Percentiles rank a stretch among this genome's conserved stretches.
These are phyloP conservation scores for Podargus strigoides DNA, from an alignment of 2,797 vertebrate species.

Conservation along the genomic window DNA sequence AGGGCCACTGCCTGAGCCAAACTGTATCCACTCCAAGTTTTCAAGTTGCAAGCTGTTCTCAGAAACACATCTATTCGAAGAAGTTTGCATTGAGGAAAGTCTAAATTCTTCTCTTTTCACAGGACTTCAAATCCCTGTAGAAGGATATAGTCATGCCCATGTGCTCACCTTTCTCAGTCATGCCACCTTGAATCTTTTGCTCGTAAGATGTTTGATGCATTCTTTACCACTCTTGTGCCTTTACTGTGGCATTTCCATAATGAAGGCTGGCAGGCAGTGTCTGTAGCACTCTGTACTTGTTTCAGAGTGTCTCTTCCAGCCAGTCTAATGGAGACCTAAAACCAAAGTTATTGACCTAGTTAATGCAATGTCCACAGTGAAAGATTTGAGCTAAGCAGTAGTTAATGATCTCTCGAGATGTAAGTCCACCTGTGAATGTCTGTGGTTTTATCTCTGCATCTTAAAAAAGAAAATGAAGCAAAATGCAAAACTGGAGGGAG, in stretches of 20 bases:
- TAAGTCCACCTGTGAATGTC: not conserved
- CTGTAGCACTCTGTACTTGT: not conserved
- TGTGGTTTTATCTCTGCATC: not conserved
- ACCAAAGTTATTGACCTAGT: not conserved
- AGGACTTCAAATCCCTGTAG: not conserved
- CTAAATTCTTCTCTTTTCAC: not conserved
- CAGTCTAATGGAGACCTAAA: not conserved
- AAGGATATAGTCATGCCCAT: not conserved
- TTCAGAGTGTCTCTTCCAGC: not conserved
- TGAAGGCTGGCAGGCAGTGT: not conserved
- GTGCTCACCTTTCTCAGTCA: not conserved
- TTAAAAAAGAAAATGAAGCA: not conserved
- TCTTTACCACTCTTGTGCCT: not conserved
- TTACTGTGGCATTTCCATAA: not conserved
- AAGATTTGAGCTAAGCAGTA: not conserved
- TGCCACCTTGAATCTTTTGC: not conserved
- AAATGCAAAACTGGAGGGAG: not conserved
- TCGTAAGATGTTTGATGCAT: not conserved
- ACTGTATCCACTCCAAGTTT: not conserved
- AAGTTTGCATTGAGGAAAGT: not conserved
- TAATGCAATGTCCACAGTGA: not conserved
- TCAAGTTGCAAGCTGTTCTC: not conserved
- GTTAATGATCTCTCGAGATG: not conserved
- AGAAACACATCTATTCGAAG: not conserved
- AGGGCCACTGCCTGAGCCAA: not conserved